These are phyloP conservation scores for Cladopsammia gracilis DNA, from an alignment of 64 coral and sea anemone species.

Conservation along the genomic window DNA sequence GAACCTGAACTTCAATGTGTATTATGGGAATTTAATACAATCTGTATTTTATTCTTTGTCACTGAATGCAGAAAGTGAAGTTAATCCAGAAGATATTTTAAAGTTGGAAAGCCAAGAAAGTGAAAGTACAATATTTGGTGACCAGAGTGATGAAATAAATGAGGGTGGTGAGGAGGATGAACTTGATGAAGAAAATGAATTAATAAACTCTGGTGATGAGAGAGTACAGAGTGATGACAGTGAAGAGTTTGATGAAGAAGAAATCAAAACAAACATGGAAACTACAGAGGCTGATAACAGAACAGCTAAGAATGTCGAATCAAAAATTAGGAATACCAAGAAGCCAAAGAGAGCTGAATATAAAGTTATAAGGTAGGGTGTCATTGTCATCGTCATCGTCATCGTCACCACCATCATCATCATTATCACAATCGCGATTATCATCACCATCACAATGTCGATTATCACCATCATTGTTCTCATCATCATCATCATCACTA, in stretches of 20 bases:
- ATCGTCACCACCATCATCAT: too few species aligned
- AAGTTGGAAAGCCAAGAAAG: slow-evolving; percentile 48
- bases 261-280: background rate
- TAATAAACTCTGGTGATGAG: background rate
- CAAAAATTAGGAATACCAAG: slow-evolving; percentile 9
- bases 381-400: too few species aligned
- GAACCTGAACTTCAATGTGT: too few species aligned
- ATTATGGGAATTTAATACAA: too few species aligned
- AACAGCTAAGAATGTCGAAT: background rate
- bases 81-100: slow-evolving; percentile 41
- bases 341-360: slow-evolving; percentile 91
- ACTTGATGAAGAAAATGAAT: background rate
- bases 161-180: slow-evolving; percentile 11
- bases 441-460: too few species aligned
- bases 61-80: slow-evolving; percentile 16
- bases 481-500: too few species aligned
- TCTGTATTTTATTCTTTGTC: too few species aligned
- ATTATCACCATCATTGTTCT: too few species aligned
- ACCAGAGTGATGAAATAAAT: background rate
- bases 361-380: slow-evolving; percentile 87
- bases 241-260: background rate
- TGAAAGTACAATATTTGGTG: background rate
- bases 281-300: background rate
- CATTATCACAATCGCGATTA: too few species aligned
- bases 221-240: too few species aligned